These are phyloP conservation scores for Thamnophis elegans DNA, from an alignment of 2,797 vertebrate species.

Conservation along the genomic window DNA sequence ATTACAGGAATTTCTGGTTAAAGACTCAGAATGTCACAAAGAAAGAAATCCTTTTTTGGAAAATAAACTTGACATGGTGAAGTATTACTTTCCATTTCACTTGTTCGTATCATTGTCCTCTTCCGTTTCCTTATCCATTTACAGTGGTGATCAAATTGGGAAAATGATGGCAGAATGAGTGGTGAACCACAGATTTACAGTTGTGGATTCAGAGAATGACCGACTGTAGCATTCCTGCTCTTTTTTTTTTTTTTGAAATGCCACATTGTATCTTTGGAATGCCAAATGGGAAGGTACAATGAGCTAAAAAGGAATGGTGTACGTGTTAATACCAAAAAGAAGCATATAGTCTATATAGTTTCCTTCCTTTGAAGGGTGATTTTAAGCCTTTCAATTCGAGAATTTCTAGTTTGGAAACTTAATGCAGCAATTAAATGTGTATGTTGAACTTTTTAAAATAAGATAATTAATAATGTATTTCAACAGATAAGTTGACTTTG, in stretches of 20 bases:
- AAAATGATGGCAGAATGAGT: neutral
- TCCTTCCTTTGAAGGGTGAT: neutral
- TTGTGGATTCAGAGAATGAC: neutral
- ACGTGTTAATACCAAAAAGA: neutral
- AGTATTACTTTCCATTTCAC: neutral
- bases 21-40: neutral
- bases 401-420: slow-evolving; percentile 5
- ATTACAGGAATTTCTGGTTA: neutral
- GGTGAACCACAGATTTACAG: neutral
- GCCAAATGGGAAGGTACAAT: neutral
- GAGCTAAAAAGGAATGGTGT: neutral
- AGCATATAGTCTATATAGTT: neutral
- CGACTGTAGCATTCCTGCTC: neutral
- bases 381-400: slow-evolving; percentile 30
- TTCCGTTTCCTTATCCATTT: neutral
- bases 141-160: neutral
- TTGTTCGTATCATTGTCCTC: neutral
- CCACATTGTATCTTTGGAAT: neutral
- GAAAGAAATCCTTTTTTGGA: neutral
- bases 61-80: neutral
- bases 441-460: slow-evolving; percentile 12
- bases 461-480: slow-evolving; percentile 9
- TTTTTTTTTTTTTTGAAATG: neutral
- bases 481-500: slow-evolving; percentile 19
- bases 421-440: neutral